phyloP scores from a whole-genome alignment of 2,113 vertebrate species.

The Strix uralensis region DNA sequence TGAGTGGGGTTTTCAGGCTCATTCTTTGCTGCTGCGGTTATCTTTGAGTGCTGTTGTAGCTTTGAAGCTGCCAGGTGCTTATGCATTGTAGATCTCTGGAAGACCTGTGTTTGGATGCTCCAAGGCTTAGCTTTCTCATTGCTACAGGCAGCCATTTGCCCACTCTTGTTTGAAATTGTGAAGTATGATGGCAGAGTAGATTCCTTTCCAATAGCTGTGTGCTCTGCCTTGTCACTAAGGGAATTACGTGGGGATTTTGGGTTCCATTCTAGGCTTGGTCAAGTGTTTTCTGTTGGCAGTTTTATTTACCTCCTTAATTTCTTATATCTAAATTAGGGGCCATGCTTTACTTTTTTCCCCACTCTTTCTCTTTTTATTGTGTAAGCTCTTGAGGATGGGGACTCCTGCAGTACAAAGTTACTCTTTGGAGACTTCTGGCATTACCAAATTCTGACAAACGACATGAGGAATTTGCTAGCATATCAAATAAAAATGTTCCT shows the following conservation, averaged over 20 bases:
- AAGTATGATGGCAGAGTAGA: not conserved
- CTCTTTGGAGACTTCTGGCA: not conserved
- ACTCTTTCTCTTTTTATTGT: not conserved
- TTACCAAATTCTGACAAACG: not conserved
- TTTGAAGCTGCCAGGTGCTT: not conserved
- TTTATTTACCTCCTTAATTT: not conserved
- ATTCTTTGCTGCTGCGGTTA: not conserved
- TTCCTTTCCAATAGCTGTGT: not conserved
- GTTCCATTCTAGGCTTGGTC: not conserved
- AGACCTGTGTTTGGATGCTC: not conserved
- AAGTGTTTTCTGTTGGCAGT: not conserved
- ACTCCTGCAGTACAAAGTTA: not conserved
- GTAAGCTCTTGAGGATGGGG: not conserved
- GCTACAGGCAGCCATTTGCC: not conserved
- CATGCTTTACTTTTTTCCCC: not conserved
- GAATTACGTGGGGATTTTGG: not conserved
- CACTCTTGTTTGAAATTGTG: not conserved
- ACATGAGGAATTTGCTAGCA: not conserved
- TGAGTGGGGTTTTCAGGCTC: not conserved
- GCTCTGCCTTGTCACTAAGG: not conserved
- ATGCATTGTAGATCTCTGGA: not conserved
- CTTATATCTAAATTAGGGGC: not conserved
- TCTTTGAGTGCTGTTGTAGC: not conserved
- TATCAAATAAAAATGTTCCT: not conserved
- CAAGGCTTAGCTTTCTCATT: not conserved